Conservation (phyloP, 2,113 vertebrate species). For the Otocyon megalotis region DNA sequence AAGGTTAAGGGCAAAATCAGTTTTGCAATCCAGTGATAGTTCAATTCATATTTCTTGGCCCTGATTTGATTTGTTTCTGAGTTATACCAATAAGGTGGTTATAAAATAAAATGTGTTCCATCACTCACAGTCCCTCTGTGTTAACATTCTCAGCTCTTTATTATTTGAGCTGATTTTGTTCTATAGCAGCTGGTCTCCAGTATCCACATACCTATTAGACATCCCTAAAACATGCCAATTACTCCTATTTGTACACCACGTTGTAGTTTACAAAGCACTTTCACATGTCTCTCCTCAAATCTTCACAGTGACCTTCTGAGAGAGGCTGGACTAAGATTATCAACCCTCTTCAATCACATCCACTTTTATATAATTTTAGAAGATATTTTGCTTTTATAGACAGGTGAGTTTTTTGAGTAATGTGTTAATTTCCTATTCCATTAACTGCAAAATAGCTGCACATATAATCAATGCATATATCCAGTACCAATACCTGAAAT, state of each 20-base stretch:
- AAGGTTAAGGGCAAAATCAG: constrained; percentile 53
- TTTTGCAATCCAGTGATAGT: not conserved
- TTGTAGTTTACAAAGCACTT: not conserved
- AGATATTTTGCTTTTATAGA: not conserved
- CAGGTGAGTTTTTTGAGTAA: not conserved
- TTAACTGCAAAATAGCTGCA: not conserved
- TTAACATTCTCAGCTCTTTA: constrained; percentile 22
- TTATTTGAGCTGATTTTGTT: not conserved
- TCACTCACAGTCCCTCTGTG: not conserved
- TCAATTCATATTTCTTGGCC: not conserved
- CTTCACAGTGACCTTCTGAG: not conserved
- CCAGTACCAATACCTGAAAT: not conserved
- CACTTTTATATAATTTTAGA: not conserved
- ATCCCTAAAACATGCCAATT: not conserved
- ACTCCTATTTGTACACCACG: not conserved
- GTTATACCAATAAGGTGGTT: not conserved
- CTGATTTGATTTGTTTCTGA: constrained; percentile 48
- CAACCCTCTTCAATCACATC: not conserved
- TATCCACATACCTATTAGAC: not conserved
- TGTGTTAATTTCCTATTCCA: not conserved
- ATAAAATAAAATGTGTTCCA: not conserved
- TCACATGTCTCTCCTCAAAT: not conserved
- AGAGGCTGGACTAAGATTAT: not conserved
- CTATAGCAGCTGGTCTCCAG: not conserved
- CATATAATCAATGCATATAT: not conserved